These are phyloP conservation scores for Orientallactaga bullata DNA, from an alignment of 2,113 vertebrate genomes.

Conservation along the genomic window DNA sequence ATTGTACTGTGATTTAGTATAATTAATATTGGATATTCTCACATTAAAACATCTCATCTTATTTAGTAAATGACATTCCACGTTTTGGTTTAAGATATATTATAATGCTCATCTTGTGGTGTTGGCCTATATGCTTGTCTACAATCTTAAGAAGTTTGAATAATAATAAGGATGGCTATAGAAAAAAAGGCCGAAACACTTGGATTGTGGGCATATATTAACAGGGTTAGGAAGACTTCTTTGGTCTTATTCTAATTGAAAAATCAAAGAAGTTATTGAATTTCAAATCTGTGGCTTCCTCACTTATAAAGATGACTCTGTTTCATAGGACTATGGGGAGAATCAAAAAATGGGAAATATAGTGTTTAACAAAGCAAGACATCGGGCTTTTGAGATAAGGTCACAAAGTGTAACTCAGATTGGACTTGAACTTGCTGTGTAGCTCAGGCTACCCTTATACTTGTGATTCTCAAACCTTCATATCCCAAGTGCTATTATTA, in stretches of 20 bases:
- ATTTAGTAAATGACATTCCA: neutral
- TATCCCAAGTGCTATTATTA: neutral
- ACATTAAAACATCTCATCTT: neutral
- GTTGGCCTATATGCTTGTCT: neutral
- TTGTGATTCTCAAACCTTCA: too few relatives aligned
- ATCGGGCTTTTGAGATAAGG: neutral
- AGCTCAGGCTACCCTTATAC: neutral
- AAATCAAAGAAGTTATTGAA: neutral
- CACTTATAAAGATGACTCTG: constrained; percentile 27
- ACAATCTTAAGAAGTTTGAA: neutral
- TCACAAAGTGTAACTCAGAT: neutral
- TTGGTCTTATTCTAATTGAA: neutral
- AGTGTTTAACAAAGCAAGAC: neutral
- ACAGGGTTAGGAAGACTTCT: neutral
- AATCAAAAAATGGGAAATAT: neutral
- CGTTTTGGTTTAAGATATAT: neutral
- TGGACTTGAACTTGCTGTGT: neutral
- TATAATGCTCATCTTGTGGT: neutral
- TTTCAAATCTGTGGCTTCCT: neutral
- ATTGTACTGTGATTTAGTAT: neutral
- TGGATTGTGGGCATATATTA: neutral
- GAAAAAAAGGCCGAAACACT: neutral
- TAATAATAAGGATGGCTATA: neutral
- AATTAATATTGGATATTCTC: neutral
- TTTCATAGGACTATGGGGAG: neutral